Evolutionary conservation across 2,797 vertebrate genomes (phyloP), one percentile per base, ranked within the genome.

Genomic region (Sardinella longiceps): DNA sequence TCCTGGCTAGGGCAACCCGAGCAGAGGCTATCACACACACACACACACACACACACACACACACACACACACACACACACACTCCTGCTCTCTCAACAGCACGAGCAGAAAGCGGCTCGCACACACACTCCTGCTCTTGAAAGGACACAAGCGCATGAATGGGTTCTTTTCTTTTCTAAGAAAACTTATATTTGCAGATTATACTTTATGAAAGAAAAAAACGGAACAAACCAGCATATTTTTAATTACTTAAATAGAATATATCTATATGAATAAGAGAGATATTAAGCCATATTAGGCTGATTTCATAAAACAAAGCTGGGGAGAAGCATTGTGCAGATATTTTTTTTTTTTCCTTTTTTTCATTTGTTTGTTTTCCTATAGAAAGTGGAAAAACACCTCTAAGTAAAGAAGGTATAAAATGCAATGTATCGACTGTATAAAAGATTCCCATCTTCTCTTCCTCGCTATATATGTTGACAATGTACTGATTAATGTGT

Each of bases 181-280:
- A 92, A 92, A 93, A 92, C 91, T 93, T 93, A 92, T 93, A 93
- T 95, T 93, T 87, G 93, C 88, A 95, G 90, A 93, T 91, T 93
- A 90, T 93, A 93, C 91, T 91, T 94, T 92, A 94, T 89, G 86
- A 93, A 91, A 77, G 66, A 74, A 94, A 90, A 94, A 93, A 91
- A 91, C 89, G 88, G 90, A 93, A 92, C 92, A 94, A 95, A 93
- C 93, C 94, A 95, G 94, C 94, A 94, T 95, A 95, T 96, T 96
- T 96, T 96, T 93, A 93, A 93, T 94, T 95, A 95, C 92, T 82
- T 91, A 90, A 92, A 92, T 91, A 63, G 80, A 89, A 93, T 81
- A 81, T 90, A 86, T 89, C 86, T 94, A 93, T 95, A 93, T 88
- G 77, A 88, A 88, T 86, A 89, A 83, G 66, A 84, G 81, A 90